A percentile compares a stretch with the other conserved stretches of the same genome.
Evolutionary conservation across 2,113 vertebrate species (phyloP).

Genomic region (Myocastor coypus): DNA sequence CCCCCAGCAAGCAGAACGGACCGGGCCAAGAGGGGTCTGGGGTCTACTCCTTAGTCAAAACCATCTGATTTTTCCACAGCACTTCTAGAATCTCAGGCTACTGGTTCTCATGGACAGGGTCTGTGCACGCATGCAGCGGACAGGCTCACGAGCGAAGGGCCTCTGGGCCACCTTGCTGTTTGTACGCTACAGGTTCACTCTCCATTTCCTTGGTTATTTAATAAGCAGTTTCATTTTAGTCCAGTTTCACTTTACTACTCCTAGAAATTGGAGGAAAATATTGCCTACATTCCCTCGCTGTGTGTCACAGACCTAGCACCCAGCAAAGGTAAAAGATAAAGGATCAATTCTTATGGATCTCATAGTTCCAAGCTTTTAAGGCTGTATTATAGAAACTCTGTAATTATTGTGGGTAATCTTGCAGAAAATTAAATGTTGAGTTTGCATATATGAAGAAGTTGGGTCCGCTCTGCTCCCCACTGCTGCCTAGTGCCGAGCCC

Average conservation of each 20-base stretch:
- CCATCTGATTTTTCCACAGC: neutral
- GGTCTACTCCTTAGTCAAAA: constrained; percentile 21
- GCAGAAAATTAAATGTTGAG: constrained; percentile 87
- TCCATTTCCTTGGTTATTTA: constrained; percentile 82
- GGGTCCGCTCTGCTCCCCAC: constrained; percentile 84
- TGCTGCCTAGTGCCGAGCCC: constrained; percentile 80
- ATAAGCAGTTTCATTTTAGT: constrained; percentile 85
- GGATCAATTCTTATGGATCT: constrained; percentile 94
- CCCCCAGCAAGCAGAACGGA: neutral
- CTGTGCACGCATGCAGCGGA: neutral
- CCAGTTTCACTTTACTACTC: constrained; percentile 85
- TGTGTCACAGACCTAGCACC: constrained; percentile 62
- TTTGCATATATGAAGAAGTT: constrained; percentile 86
- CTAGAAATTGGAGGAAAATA: constrained; percentile 84
- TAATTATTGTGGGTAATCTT: constrained; percentile 94
- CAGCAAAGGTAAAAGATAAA: constrained; percentile 84
- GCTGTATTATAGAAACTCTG: constrained; percentile 93
- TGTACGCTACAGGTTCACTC: constrained; percentile 67
- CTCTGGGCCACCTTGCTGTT: neutral
- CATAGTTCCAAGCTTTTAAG: constrained; percentile 93
- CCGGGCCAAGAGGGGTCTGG: neutral
- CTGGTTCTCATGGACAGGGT: neutral
- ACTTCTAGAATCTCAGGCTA: neutral
- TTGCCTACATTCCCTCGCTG: constrained; percentile 72
- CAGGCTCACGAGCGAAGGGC: constrained; percentile 61